Evolutionary conservation across 2,888 invertebrate genomes (phyloP).

Genomic region (Melanostoma mellinum): DNA sequence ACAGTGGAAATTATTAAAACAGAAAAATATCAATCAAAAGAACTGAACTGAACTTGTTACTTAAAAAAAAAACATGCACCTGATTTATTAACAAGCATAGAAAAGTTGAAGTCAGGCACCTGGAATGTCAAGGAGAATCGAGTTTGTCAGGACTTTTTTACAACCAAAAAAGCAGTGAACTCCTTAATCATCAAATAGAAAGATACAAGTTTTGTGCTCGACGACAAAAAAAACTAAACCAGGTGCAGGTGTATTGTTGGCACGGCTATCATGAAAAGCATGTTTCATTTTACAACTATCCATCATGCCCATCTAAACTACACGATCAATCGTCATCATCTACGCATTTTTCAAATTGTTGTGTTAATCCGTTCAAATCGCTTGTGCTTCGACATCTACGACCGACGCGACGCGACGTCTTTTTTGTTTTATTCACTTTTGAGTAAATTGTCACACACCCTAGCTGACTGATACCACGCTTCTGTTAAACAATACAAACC

Average conservation of each 20-base stretch:
- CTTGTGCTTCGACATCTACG: neutral
- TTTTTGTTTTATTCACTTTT: slow-evolving; percentile 60
- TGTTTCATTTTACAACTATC: slow-evolving; percentile 28
- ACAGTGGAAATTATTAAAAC: no score
- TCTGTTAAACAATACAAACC: slow-evolving; percentile 55
- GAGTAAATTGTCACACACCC: slow-evolving; percentile 46
- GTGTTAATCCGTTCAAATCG: slow-evolving; percentile 33
- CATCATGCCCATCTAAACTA: neutral
- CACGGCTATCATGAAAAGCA: slow-evolving; percentile 38
- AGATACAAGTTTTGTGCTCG: neutral
- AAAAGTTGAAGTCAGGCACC: no score
- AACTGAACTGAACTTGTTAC: no score
- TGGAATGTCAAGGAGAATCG: no score
- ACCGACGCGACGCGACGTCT: slow-evolving; percentile 47
- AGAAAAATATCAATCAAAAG: no score
- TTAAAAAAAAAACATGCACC: no score
- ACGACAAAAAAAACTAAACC: neutral
- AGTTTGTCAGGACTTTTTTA: no score
- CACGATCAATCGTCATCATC: slow-evolving; percentile 1
- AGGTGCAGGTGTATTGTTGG: slow-evolving; percentile 8
- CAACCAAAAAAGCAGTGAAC: neutral
- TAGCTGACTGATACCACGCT: slow-evolving; percentile 31
- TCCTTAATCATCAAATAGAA: neutral
- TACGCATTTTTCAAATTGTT: slow-evolving; percentile 45
- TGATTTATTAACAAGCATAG: no score